These are phyloP conservation scores for Lepus europaeus DNA, from an alignment of 2,113 vertebrate genomes.

Conservation along the genomic window DNA sequence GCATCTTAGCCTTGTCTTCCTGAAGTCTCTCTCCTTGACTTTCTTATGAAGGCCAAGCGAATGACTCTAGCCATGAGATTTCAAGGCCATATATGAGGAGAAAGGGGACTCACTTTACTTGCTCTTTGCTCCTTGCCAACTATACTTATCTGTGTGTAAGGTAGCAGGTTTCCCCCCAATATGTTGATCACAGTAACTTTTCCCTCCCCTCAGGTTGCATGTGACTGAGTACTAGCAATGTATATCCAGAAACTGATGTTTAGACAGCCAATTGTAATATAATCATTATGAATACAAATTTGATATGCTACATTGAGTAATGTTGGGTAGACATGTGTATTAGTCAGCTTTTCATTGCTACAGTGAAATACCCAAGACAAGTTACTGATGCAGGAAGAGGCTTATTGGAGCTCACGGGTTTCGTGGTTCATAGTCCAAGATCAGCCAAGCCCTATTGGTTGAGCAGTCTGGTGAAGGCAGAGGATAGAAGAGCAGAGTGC, in stretches of 20 bases:
- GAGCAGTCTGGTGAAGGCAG: too few species aligned
- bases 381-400: too few species aligned
- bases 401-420: too few species aligned
- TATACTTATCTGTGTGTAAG: neutral
- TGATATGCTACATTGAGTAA: neutral
- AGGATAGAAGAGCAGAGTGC: too few species aligned
- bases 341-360: too few species aligned
- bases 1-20: neutral
- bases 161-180: neutral
- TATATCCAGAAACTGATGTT: neutral
- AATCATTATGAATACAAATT: conserved; percentile 19
- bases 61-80: conserved; percentile 30
- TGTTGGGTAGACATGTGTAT: neutral
- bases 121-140: neutral
- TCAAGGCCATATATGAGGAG: neutral
- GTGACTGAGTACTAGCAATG: neutral
- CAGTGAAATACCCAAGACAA: too few species aligned
- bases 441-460: too few species aligned
- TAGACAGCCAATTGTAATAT: neutral
- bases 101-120: neutral
- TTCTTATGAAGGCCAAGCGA: conserved; percentile 44
- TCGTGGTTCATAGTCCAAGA: too few species aligned
- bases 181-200: neutral
- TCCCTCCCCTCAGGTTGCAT: neutral
- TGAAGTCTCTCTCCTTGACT: conserved; percentile 30